Base-by-base conservation (phyloP, 1,140 invertebrate species). In the Panonychus citri region DNA sequence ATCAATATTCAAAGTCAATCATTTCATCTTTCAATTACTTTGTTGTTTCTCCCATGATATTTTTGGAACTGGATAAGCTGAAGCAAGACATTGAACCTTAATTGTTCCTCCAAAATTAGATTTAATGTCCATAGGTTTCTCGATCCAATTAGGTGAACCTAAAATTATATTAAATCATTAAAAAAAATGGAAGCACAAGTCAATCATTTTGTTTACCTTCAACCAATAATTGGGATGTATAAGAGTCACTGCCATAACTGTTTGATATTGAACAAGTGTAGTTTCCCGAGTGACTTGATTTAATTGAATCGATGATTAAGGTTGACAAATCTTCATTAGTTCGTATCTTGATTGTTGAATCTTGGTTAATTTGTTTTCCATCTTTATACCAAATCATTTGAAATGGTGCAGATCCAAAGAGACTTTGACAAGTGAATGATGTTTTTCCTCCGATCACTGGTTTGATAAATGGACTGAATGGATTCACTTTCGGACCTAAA, bases 141-240 rank as follows among this genome's bases (percentile, higher is more conserved):
- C 34, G 15, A 21, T n/a, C 58, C 58, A 59, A 0, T 30, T 34
- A 3, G 55, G 54, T 53, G 58, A 54, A 0, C 54, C 58, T 59
- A 43, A 3, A 49, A 49, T 8, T n/a, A 21, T n/a, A n/a, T n/a
- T n/a, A n/a, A n/a, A n/a, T n/a, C n/a, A n/a, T n/a, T n/a, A n/a
- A n/a, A n/a, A n/a, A n/a, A n/a, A n/a, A n/a, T n/a, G n/a, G n/a
- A n/a, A n/a, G n/a, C n/a, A 13, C 10, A 40, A n/a, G 10, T 40
- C 10, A 40, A 46, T 19, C 4, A 1, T 17, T 46, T 7, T 19
- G 17, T 46, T 46, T 46, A 46, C 42, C 42, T 46, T 46, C 21
- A 5, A 46, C 42, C 17, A 46, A 46, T 10, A 46, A 17, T 19
- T 24, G 4, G 17, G 24, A 7, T 5, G 42, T 46, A 7, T 46